Conservation (phyloP, 2,888 invertebrate species). For the Pasiphila rectangulata region DNA sequence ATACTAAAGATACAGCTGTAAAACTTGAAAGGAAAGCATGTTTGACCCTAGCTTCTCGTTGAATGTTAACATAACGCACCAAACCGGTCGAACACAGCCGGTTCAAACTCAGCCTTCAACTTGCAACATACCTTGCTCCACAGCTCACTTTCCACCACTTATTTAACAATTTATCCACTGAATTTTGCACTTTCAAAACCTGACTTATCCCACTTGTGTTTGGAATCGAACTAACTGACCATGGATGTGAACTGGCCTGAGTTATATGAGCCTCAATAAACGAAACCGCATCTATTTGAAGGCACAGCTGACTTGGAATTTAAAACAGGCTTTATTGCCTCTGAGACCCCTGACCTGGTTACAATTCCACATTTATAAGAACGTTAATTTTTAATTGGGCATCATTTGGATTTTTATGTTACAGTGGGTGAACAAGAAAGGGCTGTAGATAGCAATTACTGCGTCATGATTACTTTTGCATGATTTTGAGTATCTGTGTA, state of each 20-base stretch:
- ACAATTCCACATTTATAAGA: conserved; percentile 48
- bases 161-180: conserved; percentile 1
- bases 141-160: background rate
- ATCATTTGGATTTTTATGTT: conserved; percentile 37
- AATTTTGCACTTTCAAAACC: conserved; percentile 25
- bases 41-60: background rate
- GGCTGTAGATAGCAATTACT: conserved; percentile 4
- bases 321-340: conserved; percentile 71
- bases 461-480: too few species aligned
- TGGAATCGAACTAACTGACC: conserved; percentile 73
- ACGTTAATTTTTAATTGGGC: conserved; percentile 54
- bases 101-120: too few species aligned
- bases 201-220: conserved; percentile 71
- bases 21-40: background rate
- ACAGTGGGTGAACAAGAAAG: conserved; percentile 22
- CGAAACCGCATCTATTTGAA: conserved; percentile 73
- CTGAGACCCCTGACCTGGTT: conserved; percentile 64
- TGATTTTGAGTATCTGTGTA: too few species aligned
- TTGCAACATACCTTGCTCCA: background rate
- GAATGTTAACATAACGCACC: background rate
- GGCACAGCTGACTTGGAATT: conserved; percentile 71
- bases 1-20: too few species aligned
- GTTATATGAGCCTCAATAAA: conserved; percentile 79
- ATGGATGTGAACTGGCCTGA: conserved; percentile 49
- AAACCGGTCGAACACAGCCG: too few species aligned